Base-by-base conservation (phyloP, 2,797 vertebrate species). In the Argya squamiceps region DNA sequence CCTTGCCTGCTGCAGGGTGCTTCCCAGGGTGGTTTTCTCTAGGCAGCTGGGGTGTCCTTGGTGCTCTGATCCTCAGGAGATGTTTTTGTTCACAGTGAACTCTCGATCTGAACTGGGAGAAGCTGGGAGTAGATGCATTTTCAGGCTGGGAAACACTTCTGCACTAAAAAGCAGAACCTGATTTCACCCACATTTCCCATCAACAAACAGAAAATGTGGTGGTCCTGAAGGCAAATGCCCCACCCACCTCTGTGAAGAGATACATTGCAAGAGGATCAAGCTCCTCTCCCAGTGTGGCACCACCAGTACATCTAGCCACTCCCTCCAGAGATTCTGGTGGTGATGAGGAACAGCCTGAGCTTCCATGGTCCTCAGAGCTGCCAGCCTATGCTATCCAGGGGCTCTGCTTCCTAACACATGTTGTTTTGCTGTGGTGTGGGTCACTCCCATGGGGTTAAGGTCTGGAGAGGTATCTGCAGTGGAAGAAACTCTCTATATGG, bases 221-320 rank as follows among this genome's bases (percentile, higher is more conserved):
- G 27, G 24, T 34, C 12, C 23, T 70, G 32, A 15, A 79, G 34
- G 27, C 0, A 1, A 81, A 64, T 0, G 1, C 3, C 21, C 20
- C 12, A n/a, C 21, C 20, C 12, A n/a, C 16, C 34, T 58, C 43
- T 73, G 10, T 70, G 46, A 73, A 73, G 39, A 44, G 1, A 1
- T 32, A 9, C 16, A 62, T 29, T 46, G 22, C n/a, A 67, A 39
- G 10, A 69, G 41, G 9, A 89, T 12, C 18, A 91, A 69, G 19
- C 12, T 84, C 15, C 15, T 76, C 29, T 82, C 87, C 39, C 63
- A 49, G 2, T n/a, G 30, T 11, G 36, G 27, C n/a, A n/a, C 26
- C 36, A 7, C 10, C 27, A 5, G 27, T 55, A 63, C 32, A 21
- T 46, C 39, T 30, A 69, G 37, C 12, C 29, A 32, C 78, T 43